Evolutionary conservation across 2,113 vertebrate species (phyloP), one percentile per base, ranked within the genome.

Genomic region (Chaenocephalus aceratus): DNA sequence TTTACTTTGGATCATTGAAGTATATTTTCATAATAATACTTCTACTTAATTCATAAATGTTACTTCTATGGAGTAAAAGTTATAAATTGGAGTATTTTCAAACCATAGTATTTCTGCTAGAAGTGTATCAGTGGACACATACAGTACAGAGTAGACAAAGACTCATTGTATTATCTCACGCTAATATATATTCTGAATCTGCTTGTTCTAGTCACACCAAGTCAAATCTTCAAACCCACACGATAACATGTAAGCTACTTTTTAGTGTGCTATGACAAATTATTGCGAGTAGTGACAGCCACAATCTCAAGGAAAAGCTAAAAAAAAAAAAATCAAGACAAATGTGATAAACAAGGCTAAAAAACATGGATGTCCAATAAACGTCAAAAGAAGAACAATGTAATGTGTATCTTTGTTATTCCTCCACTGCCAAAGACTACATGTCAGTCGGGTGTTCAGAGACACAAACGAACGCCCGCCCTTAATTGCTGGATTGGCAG

Each of bases 401-500:
- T 49, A 36, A 11, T 12, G 3, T 53, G 15, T 41, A 12, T 13
- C 1, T 41, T 41, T 48, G 16, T 18, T 9, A 26, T 10, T 62
- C 10, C 13, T 45, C 0, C n/a, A 34, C 48, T 71, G 56, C 45
- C 12, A 10, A 41, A 34, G 10, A 2, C 54, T 13, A 5, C 41
- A 56, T 54, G 18, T 15, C 36, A 56, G 34, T 36, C 6, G 3
- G 26, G 5, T 1, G 7, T 44, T 73, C 15, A 8, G 3, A 5
- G 9, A 5, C 44, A 23, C 46, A 61, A 2, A 30, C 9, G 13
- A 5, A 54, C 3, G 11, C 1, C 12, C 6, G 0, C 7, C 53
- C 63, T 56, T 63, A 70, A 72, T 65, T 86, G 66, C 21, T 16
- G 1, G 6, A 88, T 67, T 79, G 72, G 14, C 23, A 56, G 41